Percentiles rank a stretch among this genome's conserved stretches.
These are phyloP conservation scores for Andrena hattorfiana DNA, from an alignment of 2,888 invertebrate species.

Conservation along the genomic window DNA sequence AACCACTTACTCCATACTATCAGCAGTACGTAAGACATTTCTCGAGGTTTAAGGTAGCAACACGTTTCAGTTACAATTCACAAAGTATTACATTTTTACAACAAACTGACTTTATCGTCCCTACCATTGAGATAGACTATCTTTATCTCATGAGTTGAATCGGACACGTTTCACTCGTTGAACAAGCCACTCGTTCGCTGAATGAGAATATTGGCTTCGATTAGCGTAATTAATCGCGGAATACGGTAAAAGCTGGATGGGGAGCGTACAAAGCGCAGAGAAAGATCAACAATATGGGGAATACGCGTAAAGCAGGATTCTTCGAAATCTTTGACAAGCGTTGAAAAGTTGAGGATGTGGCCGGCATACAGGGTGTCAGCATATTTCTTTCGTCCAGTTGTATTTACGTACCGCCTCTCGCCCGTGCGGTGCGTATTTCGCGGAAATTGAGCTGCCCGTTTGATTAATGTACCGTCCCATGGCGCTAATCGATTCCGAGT, in stretches of 20 bases:
- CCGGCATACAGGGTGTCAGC: slow-evolving; percentile 1
- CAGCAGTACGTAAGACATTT: too few relatives aligned
- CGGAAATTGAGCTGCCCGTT: slow-evolving; percentile 50
- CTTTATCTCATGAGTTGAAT: too few relatives aligned
- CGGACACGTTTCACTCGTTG: too few relatives aligned
- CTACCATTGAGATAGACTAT: too few relatives aligned
- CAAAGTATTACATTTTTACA: too few relatives aligned
- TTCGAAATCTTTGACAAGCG: slow-evolving; percentile 17
- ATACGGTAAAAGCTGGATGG: background rate
- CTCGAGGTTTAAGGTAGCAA: too few relatives aligned
- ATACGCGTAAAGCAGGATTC: background rate
- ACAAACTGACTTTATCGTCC: too few relatives aligned
- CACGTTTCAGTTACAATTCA: too few relatives aligned
- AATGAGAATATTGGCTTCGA: too few relatives aligned
- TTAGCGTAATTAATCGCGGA: too few relatives aligned
- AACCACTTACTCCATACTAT: background rate
- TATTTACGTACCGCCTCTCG: slow-evolving; percentile 31
- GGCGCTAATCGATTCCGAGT: slow-evolving; percentile 67
- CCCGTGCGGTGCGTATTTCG: slow-evolving; percentile 51
- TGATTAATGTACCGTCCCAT: slow-evolving; percentile 73
- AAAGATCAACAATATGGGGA: background rate
- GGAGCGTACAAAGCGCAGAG: background rate
- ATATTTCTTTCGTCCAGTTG: slow-evolving; percentile 38
- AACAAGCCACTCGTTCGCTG: too few relatives aligned
- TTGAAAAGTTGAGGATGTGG: background rate